A percentile compares a stretch with the other conserved stretches of the same genome.
phyloP scores from a whole-genome alignment of 2,113 vertebrate species.

The Galemys pyrenaicus region DNA sequence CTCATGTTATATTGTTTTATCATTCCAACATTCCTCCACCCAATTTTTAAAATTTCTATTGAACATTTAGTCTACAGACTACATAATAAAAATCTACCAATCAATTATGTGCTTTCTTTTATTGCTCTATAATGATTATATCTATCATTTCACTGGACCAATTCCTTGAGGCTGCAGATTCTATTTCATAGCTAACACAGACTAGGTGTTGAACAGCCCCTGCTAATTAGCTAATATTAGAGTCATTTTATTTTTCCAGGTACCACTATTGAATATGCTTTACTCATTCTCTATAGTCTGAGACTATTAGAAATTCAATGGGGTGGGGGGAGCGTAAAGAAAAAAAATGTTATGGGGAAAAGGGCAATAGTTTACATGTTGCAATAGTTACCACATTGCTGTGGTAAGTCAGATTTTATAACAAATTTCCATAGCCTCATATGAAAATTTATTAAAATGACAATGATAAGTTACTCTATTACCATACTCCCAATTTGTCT shows the following conservation, averaged over 20 bases:
- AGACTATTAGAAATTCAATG: background rate
- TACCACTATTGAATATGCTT: background rate
- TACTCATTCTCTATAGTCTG: background rate
- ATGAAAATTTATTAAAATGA: background rate
- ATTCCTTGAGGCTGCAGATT: background rate
- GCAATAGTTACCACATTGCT: background rate
- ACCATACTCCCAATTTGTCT: background rate
- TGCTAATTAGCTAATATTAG: background rate
- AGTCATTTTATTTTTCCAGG: background rate
- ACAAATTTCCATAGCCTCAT: background rate
- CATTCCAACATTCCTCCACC: background rate
- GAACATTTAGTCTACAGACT: background rate
- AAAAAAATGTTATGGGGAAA: background rate
- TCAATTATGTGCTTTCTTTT: background rate
- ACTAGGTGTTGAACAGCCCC: background rate
- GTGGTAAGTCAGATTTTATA: background rate
- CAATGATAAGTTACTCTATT: background rate
- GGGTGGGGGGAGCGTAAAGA: background rate
- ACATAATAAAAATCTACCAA: background rate
- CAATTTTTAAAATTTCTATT: background rate
- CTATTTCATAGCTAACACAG: background rate
- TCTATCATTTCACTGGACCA: background rate
- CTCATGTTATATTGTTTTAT: background rate
- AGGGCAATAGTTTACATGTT: background rate
- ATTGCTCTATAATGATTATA: background rate